Percentiles rank a stretch among this genome's conserved stretches.
These are phyloP conservation scores for Bolborhynchus lineola DNA, from an alignment of 2,113 vertebrate species.

Conservation along the genomic window DNA sequence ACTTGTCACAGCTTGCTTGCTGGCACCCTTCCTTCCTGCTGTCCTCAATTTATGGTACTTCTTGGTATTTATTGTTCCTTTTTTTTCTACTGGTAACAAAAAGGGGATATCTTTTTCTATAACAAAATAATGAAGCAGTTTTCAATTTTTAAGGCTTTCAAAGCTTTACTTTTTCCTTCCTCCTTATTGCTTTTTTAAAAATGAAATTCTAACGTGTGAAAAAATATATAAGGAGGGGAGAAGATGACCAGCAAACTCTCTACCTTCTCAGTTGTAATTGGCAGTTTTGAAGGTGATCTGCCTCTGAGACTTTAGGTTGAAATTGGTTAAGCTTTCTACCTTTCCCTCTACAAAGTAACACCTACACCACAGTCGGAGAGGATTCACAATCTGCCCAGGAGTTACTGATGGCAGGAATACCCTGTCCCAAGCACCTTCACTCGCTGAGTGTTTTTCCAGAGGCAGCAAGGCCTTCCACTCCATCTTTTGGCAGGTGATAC, in stretches of 20 bases:
- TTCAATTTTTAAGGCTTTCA: background rate
- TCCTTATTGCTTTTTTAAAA: background rate
- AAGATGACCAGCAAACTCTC: accelerated
- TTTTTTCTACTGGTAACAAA: background rate
- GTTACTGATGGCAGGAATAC: background rate
- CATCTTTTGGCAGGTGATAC: background rate
- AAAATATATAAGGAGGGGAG: accelerated
- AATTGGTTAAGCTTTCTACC: background rate
- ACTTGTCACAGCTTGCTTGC: background rate
- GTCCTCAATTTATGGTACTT: background rate
- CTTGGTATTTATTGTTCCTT: background rate
- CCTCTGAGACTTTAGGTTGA: background rate
- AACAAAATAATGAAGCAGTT: accelerated
- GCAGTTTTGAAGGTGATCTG: background rate
- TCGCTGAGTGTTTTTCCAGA: slow-evolving; percentile 4
- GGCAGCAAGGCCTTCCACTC: background rate
- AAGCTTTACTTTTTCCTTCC: background rate
- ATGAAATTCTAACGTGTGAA: accelerated
- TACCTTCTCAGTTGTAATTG: background rate
- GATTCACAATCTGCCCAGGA: background rate
- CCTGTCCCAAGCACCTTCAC: background rate
- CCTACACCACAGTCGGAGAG: accelerated
- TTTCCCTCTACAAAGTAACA: background rate
- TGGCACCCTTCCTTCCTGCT: background rate
- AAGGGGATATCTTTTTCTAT: accelerated